A percentile compares a stretch with the other conserved stretches of the same genome.
These are phyloP conservation scores for Picathartes gymnocephalus DNA, from an alignment of 2,113 vertebrate genomes.

Conservation along the genomic window DNA sequence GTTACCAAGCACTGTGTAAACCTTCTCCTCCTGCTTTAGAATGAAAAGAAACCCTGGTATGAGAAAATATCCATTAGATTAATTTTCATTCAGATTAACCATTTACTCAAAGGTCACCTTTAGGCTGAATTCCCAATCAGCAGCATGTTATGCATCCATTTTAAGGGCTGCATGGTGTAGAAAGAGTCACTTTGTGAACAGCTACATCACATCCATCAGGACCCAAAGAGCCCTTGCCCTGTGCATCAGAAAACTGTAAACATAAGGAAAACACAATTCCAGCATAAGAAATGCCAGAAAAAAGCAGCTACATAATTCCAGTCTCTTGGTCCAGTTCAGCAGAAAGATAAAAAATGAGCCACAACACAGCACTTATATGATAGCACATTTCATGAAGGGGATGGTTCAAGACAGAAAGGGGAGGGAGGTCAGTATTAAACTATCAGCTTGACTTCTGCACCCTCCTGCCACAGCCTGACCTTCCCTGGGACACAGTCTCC, in stretches of 20 bases:
- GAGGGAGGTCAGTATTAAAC: neutral
- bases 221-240: neutral
- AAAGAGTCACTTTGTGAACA: neutral
- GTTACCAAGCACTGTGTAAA: neutral
- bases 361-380: neutral
- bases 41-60: neutral
- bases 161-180: neutral
- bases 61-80: neutral
- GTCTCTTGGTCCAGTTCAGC: neutral
- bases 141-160: neutral
- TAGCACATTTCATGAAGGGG: neutral
- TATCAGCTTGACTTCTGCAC: neutral
- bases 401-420: neutral
- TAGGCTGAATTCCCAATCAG: neutral
- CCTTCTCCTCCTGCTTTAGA: neutral
- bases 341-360: neutral
- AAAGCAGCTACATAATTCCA: neutral
- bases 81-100: neutral
- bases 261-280: neutral
- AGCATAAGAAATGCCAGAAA: neutral
- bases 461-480: neutral
- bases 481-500: fast-evolving
- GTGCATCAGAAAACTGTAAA: neutral
- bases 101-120: neutral
- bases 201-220: neutral